phyloP scores from a whole-genome alignment of 2,888 invertebrate genomes.

The Corbicula japonica region DNA sequence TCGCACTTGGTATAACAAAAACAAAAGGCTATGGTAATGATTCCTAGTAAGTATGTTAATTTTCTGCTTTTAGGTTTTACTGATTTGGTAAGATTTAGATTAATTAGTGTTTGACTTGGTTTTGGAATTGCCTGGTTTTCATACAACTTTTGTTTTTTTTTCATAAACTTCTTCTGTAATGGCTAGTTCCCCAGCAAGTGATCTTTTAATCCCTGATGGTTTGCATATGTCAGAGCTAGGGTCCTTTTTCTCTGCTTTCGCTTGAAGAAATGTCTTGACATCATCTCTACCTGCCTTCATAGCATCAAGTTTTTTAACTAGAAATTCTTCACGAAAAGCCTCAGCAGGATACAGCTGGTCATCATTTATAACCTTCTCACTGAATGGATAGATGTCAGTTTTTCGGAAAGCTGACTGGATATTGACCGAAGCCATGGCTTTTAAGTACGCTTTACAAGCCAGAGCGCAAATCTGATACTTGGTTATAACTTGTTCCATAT shows the following conservation, averaged over 20 bases:
- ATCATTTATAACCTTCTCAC: neutral
- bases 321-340: neutral
- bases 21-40: too few species aligned
- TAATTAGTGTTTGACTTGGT: too few species aligned
- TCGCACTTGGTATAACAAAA: too few species aligned
- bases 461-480: slow-evolving; percentile 21
- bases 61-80: too few species aligned
- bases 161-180: neutral
- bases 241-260: neutral
- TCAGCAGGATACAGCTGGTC: slow-evolving; percentile 13
- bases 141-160: neutral
- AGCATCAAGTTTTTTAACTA: neutral
- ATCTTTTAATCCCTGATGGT: neutral
- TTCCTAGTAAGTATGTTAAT: too few species aligned
- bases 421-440: slow-evolving; percentile 23
- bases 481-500: slow-evolving; percentile 34
- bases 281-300: neutral
- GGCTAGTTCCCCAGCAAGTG: neutral
- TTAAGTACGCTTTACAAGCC: slow-evolving; percentile 19
- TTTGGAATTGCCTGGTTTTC: neutral
- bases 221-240: neutral
- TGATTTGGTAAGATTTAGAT: too few species aligned
- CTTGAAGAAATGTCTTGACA: neutral
- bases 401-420: slow-evolving; percentile 29
- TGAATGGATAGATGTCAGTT: slow-evolving; percentile 31